These are phyloP conservation scores for Chelmon rostratus DNA, from an alignment of 2,797 vertebrate species.

Conservation along the genomic window DNA sequence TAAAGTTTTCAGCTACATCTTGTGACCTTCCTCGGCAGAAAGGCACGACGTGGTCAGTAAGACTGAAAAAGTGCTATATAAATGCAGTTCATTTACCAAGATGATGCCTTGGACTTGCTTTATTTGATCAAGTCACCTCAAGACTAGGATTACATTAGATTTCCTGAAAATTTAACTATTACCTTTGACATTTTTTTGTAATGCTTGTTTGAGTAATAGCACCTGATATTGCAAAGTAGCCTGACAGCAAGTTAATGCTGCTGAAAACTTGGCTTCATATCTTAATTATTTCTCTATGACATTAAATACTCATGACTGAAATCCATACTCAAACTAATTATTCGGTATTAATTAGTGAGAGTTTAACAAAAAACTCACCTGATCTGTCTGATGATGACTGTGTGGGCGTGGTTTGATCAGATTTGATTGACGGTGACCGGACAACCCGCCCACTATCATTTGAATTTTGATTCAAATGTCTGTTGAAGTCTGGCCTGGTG, in stretches of 20 bases:
- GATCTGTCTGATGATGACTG: not conserved
- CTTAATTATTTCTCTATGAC: not conserved
- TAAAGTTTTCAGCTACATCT: too few relatives aligned
- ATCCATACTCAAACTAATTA: too few relatives aligned
- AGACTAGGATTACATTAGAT: not conserved
- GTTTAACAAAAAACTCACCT: not conserved
- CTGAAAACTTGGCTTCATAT: not conserved
- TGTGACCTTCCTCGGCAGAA: not conserved
- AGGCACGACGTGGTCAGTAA: too few relatives aligned
- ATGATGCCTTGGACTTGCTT: not conserved
- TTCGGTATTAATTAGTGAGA: not conserved
- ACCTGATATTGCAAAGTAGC: not conserved
- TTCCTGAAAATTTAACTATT: not conserved
- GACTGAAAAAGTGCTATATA: too few relatives aligned
- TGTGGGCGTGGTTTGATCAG: not conserved
- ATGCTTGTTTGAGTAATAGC: not conserved
- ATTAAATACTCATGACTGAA: too few relatives aligned
- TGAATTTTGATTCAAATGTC: not conserved
- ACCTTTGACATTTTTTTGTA: not conserved
- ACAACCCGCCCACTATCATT: not conserved
- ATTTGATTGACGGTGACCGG: not conserved
- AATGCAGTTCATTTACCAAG: too few relatives aligned
- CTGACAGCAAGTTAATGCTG: not conserved
- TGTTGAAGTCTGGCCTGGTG: not conserved
- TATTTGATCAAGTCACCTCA: constrained; percentile 2